Conservation (phyloP, 2,888 invertebrate species). For the Yponomeuta sedellus region DNA sequence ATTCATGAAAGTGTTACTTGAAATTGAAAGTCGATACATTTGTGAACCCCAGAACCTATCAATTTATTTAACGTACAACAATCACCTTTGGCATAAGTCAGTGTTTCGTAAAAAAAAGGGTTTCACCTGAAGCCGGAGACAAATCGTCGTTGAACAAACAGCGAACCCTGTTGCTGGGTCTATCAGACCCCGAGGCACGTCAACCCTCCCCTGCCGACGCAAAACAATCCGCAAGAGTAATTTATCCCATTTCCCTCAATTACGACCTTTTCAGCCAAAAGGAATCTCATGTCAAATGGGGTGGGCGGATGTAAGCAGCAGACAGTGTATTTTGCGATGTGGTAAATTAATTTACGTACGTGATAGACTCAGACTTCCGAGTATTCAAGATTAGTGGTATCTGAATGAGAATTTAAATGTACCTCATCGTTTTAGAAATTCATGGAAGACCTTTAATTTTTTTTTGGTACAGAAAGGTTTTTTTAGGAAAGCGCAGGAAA, state of each 20-base stretch:
- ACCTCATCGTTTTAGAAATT: background rate
- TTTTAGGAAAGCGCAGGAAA: background rate
- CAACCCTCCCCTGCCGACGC: slow-evolving; percentile 34
- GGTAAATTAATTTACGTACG: background rate
- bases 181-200: slow-evolving; percentile 3
- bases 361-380: background rate
- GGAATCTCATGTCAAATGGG: slow-evolving; percentile 56
- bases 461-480: background rate
- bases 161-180: background rate
- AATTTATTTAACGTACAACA: background rate
- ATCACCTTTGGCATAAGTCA: background rate
- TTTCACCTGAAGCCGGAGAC: background rate
- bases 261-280: slow-evolving; percentile 41
- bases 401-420: background rate
- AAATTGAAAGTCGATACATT: too few species aligned
- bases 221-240: slow-evolving; percentile 52
- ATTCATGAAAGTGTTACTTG: too few species aligned
- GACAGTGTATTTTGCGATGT: background rate
- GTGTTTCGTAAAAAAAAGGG: background rate
- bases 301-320: slow-evolving; percentile 26
- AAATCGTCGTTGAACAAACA: background rate
- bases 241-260: slow-evolving; percentile 69
- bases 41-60: background rate
- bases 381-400: background rate
- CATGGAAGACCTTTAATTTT: background rate